Evolutionary conservation across 2,113 vertebrate species (phyloP).

Genomic region (Phrynosoma platyrhinos): DNA sequence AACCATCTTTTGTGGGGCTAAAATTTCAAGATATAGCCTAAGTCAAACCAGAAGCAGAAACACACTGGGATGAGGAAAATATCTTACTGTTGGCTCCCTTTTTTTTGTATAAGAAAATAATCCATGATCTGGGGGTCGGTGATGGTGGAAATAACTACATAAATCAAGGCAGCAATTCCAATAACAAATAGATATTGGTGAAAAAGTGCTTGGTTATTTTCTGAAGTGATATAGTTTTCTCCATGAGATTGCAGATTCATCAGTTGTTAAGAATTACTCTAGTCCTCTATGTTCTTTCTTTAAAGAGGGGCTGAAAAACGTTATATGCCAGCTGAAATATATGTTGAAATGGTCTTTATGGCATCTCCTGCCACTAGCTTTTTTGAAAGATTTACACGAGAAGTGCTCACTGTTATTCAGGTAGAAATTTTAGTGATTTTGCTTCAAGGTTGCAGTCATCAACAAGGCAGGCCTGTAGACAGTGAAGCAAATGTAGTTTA

Average conservation of each 20-base stretch:
- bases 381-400: slow-evolving; percentile 44
- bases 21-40: slow-evolving; percentile 25
- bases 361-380: not conserved
- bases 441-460: slow-evolving; percentile 48
- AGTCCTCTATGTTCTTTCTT: slow-evolving; percentile 6
- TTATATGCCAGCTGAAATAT: slow-evolving; percentile 45
- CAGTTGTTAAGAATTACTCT: slow-evolving; percentile 56
- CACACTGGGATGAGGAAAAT: slow-evolving; percentile 11
- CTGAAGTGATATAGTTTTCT: slow-evolving; percentile 41
- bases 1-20: slow-evolving; percentile 11
- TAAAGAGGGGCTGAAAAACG: not conserved
- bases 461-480: slow-evolving; percentile 21
- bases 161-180: slow-evolving; percentile 40
- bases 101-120: not conserved
- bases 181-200: slow-evolving; percentile 31
- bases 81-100: not conserved
- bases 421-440: slow-evolving; percentile 38
- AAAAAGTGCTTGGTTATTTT: slow-evolving; percentile 16
- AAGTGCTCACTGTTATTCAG: slow-evolving; percentile 13
- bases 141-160: slow-evolving; percentile 11
- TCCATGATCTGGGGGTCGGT: not conserved
- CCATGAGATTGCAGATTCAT: slow-evolving; percentile 38
- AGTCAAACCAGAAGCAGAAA: slow-evolving; percentile 18
- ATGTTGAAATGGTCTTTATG: slow-evolving; percentile 39
- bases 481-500: slow-evolving; percentile 19